Conservation (phyloP, 2,797 vertebrate genomes). For the Anableps anableps region DNA sequence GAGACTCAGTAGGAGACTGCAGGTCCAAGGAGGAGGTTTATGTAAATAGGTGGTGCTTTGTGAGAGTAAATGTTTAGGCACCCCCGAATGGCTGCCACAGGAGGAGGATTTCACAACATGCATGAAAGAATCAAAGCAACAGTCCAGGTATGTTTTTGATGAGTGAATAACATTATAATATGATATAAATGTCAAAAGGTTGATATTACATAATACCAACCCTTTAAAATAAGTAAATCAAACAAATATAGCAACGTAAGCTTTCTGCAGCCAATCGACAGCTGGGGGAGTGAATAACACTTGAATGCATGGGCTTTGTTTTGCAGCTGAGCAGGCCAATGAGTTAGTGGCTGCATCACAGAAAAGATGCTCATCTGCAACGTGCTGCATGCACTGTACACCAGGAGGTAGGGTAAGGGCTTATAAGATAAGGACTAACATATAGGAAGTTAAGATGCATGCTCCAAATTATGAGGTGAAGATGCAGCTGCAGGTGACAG, state of each 20-base stretch:
- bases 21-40: too few relatives aligned
- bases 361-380: not conserved
- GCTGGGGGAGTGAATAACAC: not conserved
- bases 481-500: constrained; percentile 80
- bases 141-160: too few relatives aligned
- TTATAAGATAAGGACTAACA: constrained; percentile 69
- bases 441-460: constrained; percentile 66
- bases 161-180: too few relatives aligned
- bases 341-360: constrained; percentile 54
- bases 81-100: too few relatives aligned
- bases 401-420: constrained; percentile 50
- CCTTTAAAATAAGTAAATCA: not conserved
- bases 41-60: too few relatives aligned
- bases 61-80: too few relatives aligned
- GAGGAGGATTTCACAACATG: too few relatives aligned
- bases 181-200: too few relatives aligned
- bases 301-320: not conserved
- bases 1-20: too few relatives aligned
- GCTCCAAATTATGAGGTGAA: constrained; percentile 81
- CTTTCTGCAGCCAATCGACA: not conserved
- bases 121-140: too few relatives aligned
- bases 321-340: constrained; percentile 79
- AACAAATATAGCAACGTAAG: not conserved
- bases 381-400: constrained; percentile 77
- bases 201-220: too few relatives aligned